These are phyloP conservation scores for Aegotheles bennettii DNA, from an alignment of 2,113 vertebrate genomes.

Conservation along the genomic window DNA sequence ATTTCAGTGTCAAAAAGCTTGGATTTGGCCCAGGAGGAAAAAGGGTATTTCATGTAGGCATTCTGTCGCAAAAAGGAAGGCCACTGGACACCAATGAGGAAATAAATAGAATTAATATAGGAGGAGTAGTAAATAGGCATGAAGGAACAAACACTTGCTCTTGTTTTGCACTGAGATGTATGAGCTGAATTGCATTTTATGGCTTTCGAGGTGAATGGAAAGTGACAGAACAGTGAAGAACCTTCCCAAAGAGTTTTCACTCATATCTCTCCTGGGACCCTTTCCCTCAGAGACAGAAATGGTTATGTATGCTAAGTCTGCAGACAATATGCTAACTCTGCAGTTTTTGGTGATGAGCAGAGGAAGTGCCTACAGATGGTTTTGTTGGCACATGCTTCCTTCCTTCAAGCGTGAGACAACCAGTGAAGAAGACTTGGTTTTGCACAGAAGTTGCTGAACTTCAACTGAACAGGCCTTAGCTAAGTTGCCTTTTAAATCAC, in stretches of 20 bases:
- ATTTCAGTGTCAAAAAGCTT: background rate
- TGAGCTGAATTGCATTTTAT: background rate
- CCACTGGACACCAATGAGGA: background rate
- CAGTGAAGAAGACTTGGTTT: background rate
- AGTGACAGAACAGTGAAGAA: background rate
- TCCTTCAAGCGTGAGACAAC: background rate
- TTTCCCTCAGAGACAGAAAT: rapidly evolving
- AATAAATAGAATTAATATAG: background rate
- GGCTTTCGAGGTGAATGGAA: background rate
- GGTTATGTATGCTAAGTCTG: background rate
- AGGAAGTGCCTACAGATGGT: background rate
- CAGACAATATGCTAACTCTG: background rate
- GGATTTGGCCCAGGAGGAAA: background rate
- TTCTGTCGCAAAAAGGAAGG: background rate
- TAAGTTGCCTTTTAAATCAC: background rate
- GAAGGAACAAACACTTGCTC: background rate
- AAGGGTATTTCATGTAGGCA: background rate
- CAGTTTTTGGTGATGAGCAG: background rate
- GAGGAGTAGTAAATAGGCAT: background rate
- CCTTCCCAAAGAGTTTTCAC: background rate
- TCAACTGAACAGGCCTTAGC: background rate
- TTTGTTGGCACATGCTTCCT: background rate
- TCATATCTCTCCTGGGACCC: background rate
- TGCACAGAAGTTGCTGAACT: background rate
- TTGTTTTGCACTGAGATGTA: background rate